Conservation (phyloP, 2,888 invertebrate species). For the Rhorus exstirpatorius region DNA sequence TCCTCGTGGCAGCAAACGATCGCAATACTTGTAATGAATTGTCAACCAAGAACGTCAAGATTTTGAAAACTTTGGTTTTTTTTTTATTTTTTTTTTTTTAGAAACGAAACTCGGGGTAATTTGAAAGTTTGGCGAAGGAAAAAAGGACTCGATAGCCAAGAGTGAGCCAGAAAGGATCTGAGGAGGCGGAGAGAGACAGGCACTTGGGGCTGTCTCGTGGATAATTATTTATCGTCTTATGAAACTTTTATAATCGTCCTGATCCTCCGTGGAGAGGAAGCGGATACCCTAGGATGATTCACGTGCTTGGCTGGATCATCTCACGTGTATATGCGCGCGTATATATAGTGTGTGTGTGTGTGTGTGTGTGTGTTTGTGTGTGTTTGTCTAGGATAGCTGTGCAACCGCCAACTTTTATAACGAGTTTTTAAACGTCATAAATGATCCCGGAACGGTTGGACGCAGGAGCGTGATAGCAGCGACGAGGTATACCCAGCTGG, state of each 20-base stretch:
- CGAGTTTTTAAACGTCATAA: slow-evolving; percentile 85
- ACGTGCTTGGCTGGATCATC: slow-evolving; percentile 59
- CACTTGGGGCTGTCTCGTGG: slow-evolving; percentile 72
- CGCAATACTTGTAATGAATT: no score
- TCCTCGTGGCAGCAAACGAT: no score
- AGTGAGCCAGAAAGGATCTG: slow-evolving; percentile 57
- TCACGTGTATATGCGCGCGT: slow-evolving; percentile 49
- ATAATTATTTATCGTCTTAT: slow-evolving; percentile 85
- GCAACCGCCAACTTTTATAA: slow-evolving; percentile 81
- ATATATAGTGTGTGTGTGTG: background rate
- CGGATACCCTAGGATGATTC: slow-evolving; percentile 70
- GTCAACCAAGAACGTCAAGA: no score
- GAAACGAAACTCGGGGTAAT: slow-evolving; percentile 72
- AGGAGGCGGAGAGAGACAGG: slow-evolving; percentile 54
- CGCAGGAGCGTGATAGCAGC: slow-evolving; percentile 43
- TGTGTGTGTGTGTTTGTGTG: no score
- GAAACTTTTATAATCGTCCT: slow-evolving; percentile 83
- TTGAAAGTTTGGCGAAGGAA: slow-evolving; percentile 78
- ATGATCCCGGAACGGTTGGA: slow-evolving; percentile 76
- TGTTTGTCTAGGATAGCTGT: slow-evolving; percentile 5
- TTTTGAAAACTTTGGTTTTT: no score
- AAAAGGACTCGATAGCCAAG: slow-evolving; percentile 57
- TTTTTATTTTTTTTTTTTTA: background rate
- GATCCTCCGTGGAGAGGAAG: slow-evolving; percentile 65
- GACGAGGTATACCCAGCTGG: slow-evolving; percentile 20